Evolutionary conservation across 2,113 vertebrate species (phyloP).

Genomic region (Hippocampus zosterae): DNA sequence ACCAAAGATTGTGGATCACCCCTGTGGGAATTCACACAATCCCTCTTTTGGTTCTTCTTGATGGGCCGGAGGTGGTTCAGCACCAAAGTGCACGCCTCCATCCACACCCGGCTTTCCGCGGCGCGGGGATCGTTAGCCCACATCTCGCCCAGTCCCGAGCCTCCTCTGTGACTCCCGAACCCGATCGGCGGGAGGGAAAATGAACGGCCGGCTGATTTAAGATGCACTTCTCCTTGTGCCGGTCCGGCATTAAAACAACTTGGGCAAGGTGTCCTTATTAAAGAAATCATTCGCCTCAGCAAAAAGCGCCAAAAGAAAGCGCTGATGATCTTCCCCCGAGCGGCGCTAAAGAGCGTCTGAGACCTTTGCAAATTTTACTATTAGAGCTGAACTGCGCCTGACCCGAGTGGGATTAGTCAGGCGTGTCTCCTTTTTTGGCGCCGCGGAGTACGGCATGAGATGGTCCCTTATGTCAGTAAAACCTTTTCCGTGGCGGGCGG

Average conservation of each 20-base stretch:
- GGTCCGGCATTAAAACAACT: neutral
- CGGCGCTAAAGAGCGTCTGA: slow-evolving; percentile 9
- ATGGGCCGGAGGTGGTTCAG: too few species aligned
- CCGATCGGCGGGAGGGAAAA: neutral
- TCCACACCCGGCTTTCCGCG: too few species aligned
- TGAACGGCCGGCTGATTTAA: neutral
- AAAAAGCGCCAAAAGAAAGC: neutral
- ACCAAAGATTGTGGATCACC: neutral
- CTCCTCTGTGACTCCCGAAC: neutral
- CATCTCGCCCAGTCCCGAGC: neutral
- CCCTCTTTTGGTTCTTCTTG: too few species aligned
- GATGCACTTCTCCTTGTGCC: neutral
- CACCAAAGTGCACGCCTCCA: too few species aligned
- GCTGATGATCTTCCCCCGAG: neutral
- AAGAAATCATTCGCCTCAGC: slow-evolving; percentile 1
- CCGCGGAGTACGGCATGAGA: slow-evolving; percentile 20
- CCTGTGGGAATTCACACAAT: neutral
- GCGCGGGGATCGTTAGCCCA: too few species aligned
- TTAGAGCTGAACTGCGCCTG: slow-evolving; percentile 34
- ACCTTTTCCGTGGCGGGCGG: slow-evolving; percentile 16
- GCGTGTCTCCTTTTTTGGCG: slow-evolving; percentile 28
- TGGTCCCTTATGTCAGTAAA: slow-evolving; percentile 25
- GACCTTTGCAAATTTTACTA: slow-evolving; percentile 24
- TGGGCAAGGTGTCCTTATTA: slow-evolving; percentile 8
- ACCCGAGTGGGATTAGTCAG: slow-evolving; percentile 32